Percentiles rank a stretch among this genome's conserved stretches.
These are phyloP conservation scores for Papilio glaucus DNA, from an alignment of 1,140 invertebrate species.

Conservation along the genomic window DNA sequence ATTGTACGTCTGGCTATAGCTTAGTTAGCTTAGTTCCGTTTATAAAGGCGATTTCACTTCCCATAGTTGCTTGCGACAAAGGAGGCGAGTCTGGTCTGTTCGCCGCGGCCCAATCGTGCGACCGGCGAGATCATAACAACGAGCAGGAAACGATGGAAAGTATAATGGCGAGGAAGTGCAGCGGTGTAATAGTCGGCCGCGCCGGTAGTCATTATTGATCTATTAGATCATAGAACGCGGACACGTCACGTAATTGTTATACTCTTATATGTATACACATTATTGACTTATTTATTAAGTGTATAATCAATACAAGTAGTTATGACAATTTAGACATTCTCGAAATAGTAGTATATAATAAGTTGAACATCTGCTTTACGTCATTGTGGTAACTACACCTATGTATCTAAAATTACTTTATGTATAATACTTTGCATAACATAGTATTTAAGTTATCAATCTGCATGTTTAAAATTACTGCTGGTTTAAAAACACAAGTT, in stretches of 20 bases:
- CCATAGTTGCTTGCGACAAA: constrained; percentile 15
- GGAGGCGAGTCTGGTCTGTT: constrained; percentile 5
- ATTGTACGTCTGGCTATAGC: constrained; percentile 15
- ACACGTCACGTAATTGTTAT: constrained; percentile 19
- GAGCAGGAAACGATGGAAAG: constrained; percentile 32
- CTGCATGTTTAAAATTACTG: too few species aligned
- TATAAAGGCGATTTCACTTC: constrained; percentile 21
- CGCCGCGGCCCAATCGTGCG: constrained; percentile 4
- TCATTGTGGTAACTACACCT: too few species aligned
- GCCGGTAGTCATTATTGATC: constrained; percentile 30
- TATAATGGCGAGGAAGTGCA: constrained; percentile 33
- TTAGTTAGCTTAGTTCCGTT: constrained; percentile 11
- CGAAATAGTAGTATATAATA: too few species aligned
- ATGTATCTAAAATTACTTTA: too few species aligned
- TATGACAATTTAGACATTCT: too few species aligned
- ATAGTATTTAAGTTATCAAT: too few species aligned
- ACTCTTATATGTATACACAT: constrained; percentile 7
- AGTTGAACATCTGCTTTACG: too few species aligned
- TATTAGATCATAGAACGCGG: constrained; percentile 31
- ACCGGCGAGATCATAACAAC: constrained; percentile 26
- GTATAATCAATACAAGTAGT: too few species aligned
- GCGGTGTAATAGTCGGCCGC: constrained; percentile 15
- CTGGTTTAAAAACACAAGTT: too few species aligned
- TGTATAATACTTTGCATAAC: too few species aligned
- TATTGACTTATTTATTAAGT: constrained; percentile 10